A percentile compares a stretch with the other conserved stretches of the same genome.
Evolutionary conservation across 1,140 invertebrate genomes (phyloP).

Genomic region (Agraylea sexmaculata): DNA sequence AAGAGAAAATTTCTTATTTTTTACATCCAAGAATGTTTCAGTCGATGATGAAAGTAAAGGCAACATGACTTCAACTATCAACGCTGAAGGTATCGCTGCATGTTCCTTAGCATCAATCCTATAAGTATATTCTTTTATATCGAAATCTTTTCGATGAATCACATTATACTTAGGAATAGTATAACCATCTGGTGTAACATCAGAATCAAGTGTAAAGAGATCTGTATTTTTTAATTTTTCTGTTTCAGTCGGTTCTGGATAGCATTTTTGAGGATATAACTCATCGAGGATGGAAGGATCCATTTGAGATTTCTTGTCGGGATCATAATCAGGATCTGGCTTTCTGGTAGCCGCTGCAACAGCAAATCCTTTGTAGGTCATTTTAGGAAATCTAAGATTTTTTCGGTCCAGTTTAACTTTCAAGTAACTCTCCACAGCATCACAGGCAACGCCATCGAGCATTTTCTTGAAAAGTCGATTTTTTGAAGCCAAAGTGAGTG

Average conservation of each 20-base stretch:
- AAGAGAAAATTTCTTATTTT: slow-evolving; percentile 57
- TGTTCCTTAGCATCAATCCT: slow-evolving; percentile 57
- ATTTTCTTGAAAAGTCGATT: slow-evolving; percentile 64
- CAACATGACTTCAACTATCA: slow-evolving; percentile 69
- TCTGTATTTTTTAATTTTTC: neutral
- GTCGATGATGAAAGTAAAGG: slow-evolving; percentile 64
- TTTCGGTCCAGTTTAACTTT: slow-evolving; percentile 66
- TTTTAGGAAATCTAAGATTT: slow-evolving; percentile 72
- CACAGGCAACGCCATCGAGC: slow-evolving; percentile 72
- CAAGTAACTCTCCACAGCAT: slow-evolving; percentile 69
- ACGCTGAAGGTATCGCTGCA: slow-evolving; percentile 59
- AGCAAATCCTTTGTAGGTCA: slow-evolving; percentile 66
- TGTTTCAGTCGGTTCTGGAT: slow-evolving; percentile 12
- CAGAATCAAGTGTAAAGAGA: neutral
- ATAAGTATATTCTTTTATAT: slow-evolving; percentile 69
- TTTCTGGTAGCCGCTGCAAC: slow-evolving; percentile 67
- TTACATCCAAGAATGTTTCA: slow-evolving; percentile 69
- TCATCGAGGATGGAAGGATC: slow-evolving; percentile 32
- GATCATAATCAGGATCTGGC: slow-evolving; percentile 35
- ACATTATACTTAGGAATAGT: slow-evolving; percentile 68
- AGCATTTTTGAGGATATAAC: slow-evolving; percentile 34
- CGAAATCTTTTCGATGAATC: slow-evolving; percentile 70
- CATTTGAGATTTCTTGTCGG: slow-evolving; percentile 25
- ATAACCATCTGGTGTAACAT: slow-evolving; percentile 29
- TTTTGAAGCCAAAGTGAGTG: slow-evolving; percentile 59